Evolutionary conservation across 1,140 invertebrate species (phyloP), one percentile per base, ranked within the genome.

Genomic region (Bombus superbus): DNA sequence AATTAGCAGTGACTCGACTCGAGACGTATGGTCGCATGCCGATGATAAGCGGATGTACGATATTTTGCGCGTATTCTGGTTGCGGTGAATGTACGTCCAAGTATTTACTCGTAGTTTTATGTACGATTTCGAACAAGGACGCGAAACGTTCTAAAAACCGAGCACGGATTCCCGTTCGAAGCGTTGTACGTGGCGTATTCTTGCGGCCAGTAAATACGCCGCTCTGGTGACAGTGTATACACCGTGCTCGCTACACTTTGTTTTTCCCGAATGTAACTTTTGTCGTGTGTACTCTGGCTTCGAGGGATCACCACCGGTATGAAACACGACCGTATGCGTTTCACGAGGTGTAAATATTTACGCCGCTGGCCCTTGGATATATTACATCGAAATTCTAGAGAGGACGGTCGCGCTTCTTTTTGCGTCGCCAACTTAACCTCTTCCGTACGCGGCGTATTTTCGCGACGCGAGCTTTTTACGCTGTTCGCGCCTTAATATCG

Each of bases 181-280:
- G 68, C 44, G 76, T 38, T 42, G 38, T 38, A 15, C 28, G n/a
- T 62, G 42, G 72, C 73, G 42, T 42, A 13, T 10, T 77, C n/a
- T 53, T 42, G 82, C 42, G 76, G 75, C 71, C 82, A 42, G 82
- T 79, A 84, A 85, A 85, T 47, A 73, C 53, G 68, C 35, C 32
- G 18, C 18, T 18, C 13, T 11, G 32, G 68, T 32, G 47, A 47
- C 77, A 3, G 66, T 68, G n/a, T 38, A 13, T 75, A 53, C 73
- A 80, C 15, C 18, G 38, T 35, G 32, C 38, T 84, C 53, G 75
- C 32, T 10, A 79, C 64, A 74, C 69, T 83, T 73, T 74, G 44
- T 85, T 85, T 88, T 88, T 89, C 57, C n/a, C 77, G 69, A 73
- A 81, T 73, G 83, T 85, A 57, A 74, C 72, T 79, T 42, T 38